Base-by-base conservation (phyloP, 2,113 vertebrate species). In the Martes martes region DNA sequence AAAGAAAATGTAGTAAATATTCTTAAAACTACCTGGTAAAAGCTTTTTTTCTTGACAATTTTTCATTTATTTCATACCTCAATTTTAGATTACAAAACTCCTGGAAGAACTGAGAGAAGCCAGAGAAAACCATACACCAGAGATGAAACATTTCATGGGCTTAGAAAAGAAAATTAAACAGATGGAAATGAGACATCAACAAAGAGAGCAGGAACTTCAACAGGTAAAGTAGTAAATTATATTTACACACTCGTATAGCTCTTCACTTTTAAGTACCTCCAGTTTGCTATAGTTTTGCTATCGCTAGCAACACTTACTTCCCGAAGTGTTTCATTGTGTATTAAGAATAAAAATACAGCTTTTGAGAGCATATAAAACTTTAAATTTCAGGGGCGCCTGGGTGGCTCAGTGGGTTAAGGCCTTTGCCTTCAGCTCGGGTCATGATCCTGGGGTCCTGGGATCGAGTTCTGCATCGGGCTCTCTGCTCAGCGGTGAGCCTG, bases 91-190 rank as follows among this genome's bases (percentile, higher is more conserved):
- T 80, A 98, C 98, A 76, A 99, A 99, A 95, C 98, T 99, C 86
- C 97, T 99, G 71, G 99, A 99, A 98, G 99, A 99, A 96, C 98
- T 99, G 91, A 99, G 98, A 97, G 99, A 99, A 78, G 99, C 99
- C 33, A 99, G 99, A 98, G 99, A 99, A 89, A 98, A 97, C 88
- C 99, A 99, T 96, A 99, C 98, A 85, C 99, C 99, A 7, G 99
- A 99, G 97, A 99, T 99, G 98, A 99, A 98, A 71, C 99, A 99
- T 57, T 99, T 99, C 91, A 98, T 98, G 73, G 97, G 89, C 91
- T 98, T 99, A 97, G 99, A 99, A 98, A 99, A 96, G 95, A 99
- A 99, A 98, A 99, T 99, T 95, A 96, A 98, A 95, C 98, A 98
- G 67, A 99, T 99, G 99, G 99, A 99, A 98, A 97, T 98, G 69